Evolutionary conservation across 2,888 invertebrate species (phyloP).

Genomic region (Idaea biselata): DNA sequence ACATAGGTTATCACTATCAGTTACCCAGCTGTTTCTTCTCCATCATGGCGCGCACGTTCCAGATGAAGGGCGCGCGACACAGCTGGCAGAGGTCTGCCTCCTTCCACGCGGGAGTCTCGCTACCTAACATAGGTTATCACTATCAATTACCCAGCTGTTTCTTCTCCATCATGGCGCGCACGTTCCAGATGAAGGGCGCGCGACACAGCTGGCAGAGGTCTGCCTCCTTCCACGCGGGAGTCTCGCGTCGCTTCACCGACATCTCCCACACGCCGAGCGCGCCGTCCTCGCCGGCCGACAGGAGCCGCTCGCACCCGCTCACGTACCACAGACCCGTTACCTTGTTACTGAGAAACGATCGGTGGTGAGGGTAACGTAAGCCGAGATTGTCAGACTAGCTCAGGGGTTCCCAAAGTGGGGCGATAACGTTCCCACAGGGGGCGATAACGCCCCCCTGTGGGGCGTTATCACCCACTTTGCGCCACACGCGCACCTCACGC

Average conservation of each 20-base stretch:
- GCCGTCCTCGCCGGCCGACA: constrained; percentile 95
- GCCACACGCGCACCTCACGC: too few relatives aligned
- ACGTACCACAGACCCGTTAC: constrained; percentile 94
- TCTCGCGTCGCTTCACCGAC: constrained; percentile 92
- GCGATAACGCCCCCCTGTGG: too few relatives aligned
- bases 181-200: constrained; percentile 99
- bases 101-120: constrained; percentile 97
- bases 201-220: constrained; percentile 97
- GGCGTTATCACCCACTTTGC: too few relatives aligned
- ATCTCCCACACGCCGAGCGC: constrained; percentile 97
- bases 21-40: constrained; percentile 92
- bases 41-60: constrained; percentile 99
- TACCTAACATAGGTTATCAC: constrained; percentile 8
- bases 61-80: constrained; percentile 98
- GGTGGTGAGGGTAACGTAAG: too few relatives aligned
- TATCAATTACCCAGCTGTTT: constrained; percentile 84
- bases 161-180: constrained; percentile 98
- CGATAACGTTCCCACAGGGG: too few relatives aligned
- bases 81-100: constrained; percentile 97
- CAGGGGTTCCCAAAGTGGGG: too few relatives aligned
- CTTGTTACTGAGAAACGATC: constrained; percentile 84
- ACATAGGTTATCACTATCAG: too few relatives aligned
- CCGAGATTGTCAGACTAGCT: too few relatives aligned
- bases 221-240: constrained; percentile 96
- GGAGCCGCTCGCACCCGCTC: constrained; percentile 87